Percentiles rank a stretch among this genome's conserved stretches.
phyloP scores from a whole-genome alignment of 2,797 vertebrate species.

The Lepilemur ruficaudatus region DNA sequence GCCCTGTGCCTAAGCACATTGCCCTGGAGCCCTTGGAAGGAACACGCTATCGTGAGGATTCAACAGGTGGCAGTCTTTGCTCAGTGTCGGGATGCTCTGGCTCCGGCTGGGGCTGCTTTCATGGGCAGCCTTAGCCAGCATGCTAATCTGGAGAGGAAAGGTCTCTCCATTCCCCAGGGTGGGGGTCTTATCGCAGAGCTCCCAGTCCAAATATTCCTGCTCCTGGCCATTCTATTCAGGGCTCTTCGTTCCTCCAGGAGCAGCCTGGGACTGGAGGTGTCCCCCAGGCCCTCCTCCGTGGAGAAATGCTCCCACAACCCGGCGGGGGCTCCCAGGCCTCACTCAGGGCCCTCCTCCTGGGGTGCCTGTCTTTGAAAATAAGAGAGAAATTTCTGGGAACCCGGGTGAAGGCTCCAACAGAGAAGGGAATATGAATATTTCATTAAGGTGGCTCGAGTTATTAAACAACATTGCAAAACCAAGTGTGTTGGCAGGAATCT shows the following conservation, averaged over 20 bases:
- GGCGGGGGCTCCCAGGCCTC: background rate
- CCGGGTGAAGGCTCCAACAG: background rate
- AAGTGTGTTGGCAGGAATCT: slow-evolving; percentile 69
- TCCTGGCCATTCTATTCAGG: background rate
- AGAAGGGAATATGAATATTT: slow-evolving; percentile 71
- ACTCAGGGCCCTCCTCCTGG: background rate
- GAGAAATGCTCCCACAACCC: background rate
- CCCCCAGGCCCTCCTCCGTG: background rate
- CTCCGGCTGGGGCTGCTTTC: rapidly evolving
- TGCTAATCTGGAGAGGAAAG: background rate
- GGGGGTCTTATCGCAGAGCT: background rate
- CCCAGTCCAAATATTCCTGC: background rate
- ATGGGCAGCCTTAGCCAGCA: rapidly evolving
- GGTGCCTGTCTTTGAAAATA: background rate
- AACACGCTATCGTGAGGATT: background rate
- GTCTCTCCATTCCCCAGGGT: rapidly evolving
- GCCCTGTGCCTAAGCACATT: rapidly evolving
- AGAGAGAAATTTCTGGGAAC: slow-evolving; percentile 49
- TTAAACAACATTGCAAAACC: slow-evolving; percentile 72
- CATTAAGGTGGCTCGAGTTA: slow-evolving; percentile 69
- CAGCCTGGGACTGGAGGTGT: rapidly evolving
- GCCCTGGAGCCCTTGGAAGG: background rate
- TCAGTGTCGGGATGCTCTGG: background rate
- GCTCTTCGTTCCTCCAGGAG: background rate
- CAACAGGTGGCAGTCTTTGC: slow-evolving; percentile 79